Conservation (phyloP, 2,113 vertebrate genomes). For the Perca schrenkii region DNA sequence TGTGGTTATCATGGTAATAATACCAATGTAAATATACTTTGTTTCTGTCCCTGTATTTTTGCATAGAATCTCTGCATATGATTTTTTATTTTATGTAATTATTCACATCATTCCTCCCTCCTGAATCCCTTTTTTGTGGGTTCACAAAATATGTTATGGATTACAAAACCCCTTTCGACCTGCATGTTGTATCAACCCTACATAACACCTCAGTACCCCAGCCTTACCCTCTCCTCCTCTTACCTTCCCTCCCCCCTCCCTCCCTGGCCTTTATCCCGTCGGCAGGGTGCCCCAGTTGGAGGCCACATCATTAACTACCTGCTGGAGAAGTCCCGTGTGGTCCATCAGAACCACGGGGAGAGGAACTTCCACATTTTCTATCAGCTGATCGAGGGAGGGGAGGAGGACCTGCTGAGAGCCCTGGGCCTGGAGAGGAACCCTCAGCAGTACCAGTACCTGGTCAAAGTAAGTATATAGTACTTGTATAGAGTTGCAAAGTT, state of each 20-base stretch:
- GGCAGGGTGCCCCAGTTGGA: slow-evolving; percentile 94
- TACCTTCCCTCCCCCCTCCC: slow-evolving; percentile 9
- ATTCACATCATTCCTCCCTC: background rate
- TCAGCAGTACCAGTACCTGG: slow-evolving; percentile 95
- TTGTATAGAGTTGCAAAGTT: background rate
- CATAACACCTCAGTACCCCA: slow-evolving; percentile 67
- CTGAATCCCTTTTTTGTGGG: background rate
- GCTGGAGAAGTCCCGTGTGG: slow-evolving; percentile 97
- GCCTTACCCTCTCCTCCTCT: slow-evolving; percentile 59
- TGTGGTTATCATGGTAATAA: background rate
- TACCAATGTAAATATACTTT: background rate
- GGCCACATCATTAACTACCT: slow-evolving; percentile 99
- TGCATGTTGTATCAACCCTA: slow-evolving; percentile 49
- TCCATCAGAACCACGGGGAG: slow-evolving; percentile 97
- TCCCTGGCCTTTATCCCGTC: slow-evolving; percentile 50
- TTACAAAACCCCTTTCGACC: slow-evolving; percentile 7
- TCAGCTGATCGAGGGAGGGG: slow-evolving; percentile 95
- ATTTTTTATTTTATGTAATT: background rate
- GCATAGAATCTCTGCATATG: background rate
- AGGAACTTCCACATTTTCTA: slow-evolving; percentile 99
- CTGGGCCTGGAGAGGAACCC: slow-evolving; percentile 94
- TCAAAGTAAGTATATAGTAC: slow-evolving; percentile 86
- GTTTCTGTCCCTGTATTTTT: background rate
- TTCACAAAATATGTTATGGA: background rate
- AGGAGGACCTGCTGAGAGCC: slow-evolving; percentile 92